A percentile compares a stretch with the other conserved stretches of the same genome.
Evolutionary conservation across 2,888 invertebrate species (phyloP).

Genomic region (Euclidia mi): DNA sequence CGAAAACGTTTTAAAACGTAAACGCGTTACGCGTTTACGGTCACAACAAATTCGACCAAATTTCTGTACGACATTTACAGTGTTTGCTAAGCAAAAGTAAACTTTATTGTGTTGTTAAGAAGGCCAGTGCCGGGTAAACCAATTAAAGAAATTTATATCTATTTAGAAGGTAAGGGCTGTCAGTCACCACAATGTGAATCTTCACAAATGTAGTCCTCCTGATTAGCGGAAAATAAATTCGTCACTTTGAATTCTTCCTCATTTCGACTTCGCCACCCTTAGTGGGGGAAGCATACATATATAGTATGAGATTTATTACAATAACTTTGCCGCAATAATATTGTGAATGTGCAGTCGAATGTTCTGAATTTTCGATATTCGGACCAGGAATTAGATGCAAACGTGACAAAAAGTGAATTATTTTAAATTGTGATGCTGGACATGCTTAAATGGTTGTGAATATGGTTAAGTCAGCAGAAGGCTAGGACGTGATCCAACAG

Average conservation of each 20-base stretch:
- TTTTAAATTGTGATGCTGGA: too few relatives aligned
- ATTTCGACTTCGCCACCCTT: too few relatives aligned
- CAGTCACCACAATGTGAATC: constrained; percentile 39
- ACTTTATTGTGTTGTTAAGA: constrained; percentile 22
- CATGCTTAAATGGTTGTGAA: too few relatives aligned
- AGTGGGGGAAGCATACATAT: background rate
- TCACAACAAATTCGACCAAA: constrained; percentile 44
- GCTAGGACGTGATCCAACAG: too few relatives aligned
- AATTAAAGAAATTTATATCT: constrained; percentile 46
- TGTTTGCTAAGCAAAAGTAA: constrained; percentile 22
- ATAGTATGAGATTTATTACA: background rate
- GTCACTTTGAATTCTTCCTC: constrained; percentile 45
- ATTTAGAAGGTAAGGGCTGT: constrained; percentile 52
- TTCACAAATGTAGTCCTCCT: constrained; percentile 46
- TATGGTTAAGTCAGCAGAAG: too few relatives aligned
- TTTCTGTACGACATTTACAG: constrained; percentile 5
- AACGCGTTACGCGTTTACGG: constrained; percentile 46
- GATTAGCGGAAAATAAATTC: constrained; percentile 52
- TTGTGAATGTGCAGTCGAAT: too few relatives aligned
- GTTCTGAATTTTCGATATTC: too few relatives aligned
- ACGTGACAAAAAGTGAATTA: too few relatives aligned
- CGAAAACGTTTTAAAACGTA: constrained; percentile 45
- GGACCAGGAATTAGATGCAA: too few relatives aligned
- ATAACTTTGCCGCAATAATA: too few relatives aligned
- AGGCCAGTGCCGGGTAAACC: constrained; percentile 23